Conservation (phyloP, 2,113 vertebrate genomes). For the Caracal caracal region DNA sequence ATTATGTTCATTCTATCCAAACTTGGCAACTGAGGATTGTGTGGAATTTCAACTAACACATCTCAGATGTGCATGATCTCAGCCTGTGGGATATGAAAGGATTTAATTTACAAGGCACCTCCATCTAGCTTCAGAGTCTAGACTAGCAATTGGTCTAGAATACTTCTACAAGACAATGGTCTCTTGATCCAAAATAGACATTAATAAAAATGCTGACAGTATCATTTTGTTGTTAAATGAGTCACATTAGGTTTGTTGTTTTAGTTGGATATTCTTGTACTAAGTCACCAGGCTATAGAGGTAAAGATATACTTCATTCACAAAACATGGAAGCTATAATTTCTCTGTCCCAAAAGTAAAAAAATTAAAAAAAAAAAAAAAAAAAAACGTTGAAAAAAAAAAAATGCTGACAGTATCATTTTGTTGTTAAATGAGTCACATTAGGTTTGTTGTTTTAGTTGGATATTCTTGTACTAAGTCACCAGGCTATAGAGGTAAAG, state of each 20-base stretch:
- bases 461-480: conserved; percentile 4
- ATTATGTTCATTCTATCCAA: conserved; percentile 33
- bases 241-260: conserved; percentile 40
- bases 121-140: conserved; percentile 62
- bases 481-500: conserved; percentile 14
- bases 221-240: conserved; percentile 54
- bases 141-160: conserved; percentile 60
- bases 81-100: conserved; percentile 68
- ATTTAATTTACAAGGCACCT: conserved; percentile 69
- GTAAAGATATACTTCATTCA: conserved; percentile 59
- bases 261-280: conserved; percentile 41
- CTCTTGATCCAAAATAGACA: conserved; percentile 68
- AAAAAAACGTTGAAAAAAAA: too few species aligned
- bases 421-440: conserved; percentile 46
- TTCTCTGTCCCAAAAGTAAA: too few species aligned
- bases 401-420: conserved; percentile 60
- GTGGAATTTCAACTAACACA: conserved; percentile 78
- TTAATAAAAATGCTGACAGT: conserved; percentile 63
- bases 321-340: conserved; percentile 50
- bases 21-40: conserved; percentile 61
- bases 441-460: conserved; percentile 54
- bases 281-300: not conserved
- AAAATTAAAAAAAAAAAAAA: too few species aligned
- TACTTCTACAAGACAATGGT: conserved; percentile 50
- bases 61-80: conserved; percentile 76